Evolutionary conservation across 2,113 vertebrate species (phyloP), one percentile per base, ranked within the genome.

Genomic region (Motacilla alba): DNA sequence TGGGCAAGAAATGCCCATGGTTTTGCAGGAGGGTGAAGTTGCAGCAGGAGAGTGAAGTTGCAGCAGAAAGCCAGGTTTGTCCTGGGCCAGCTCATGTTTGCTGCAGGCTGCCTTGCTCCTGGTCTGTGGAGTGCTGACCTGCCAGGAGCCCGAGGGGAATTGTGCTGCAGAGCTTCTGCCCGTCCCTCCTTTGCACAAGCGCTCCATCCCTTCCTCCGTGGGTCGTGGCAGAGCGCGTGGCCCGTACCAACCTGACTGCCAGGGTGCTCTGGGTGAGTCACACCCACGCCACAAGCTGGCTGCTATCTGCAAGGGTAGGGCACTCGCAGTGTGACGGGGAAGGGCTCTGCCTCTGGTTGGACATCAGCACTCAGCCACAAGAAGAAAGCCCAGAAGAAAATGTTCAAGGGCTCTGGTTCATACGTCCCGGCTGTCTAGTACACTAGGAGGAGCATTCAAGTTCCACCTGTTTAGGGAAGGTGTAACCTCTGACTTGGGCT

Each of bases 401-500:
- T 62, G 16, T 77, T 81, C 27, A 52, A 59, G 64, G 56, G n/a
- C 56, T 83, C 50, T 31, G 60, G 27, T 53, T 89, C 73, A 75
- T 74, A 26, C 6, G 4, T 86, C 56, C 22, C 26, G 13, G 49
- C 79, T 93, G 64, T 90, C 66, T 66, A 43, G 76, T 37, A 55
- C 37, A 20, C 26, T 50, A 58, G 46, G 66, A 93, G 58, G 73
- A 95, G 53, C 30, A 83, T 93, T 86, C 92, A 68, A 95, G 92
- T 94, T 94, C 37, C 95, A 95, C 92, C 49, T 92, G 93, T 95
- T 96, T 93, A 60, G 76, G 82, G 83, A 95, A 97, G 95, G 90
- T 91, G 90, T 90, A 84, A 96, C 95, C 80, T 96, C 85, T 93
- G 64, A 93, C 83, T 93, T 72, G 90, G 90, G 92, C 83, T 96